These are phyloP conservation scores for Ispidina lecontei DNA, from an alignment of 2,797 vertebrate species.

Conservation along the genomic window DNA sequence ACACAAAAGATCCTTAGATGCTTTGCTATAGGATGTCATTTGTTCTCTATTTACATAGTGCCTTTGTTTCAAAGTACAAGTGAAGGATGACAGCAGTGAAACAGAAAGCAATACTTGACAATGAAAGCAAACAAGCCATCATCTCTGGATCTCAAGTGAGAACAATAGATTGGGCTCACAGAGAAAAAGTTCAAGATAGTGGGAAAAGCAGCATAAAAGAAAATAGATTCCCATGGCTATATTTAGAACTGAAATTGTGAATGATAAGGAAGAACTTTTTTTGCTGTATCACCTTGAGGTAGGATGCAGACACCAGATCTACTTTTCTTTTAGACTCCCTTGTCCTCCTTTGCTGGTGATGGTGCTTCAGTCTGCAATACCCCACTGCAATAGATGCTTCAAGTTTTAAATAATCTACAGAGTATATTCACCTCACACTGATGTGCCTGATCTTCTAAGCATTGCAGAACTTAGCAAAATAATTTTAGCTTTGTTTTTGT, in stretches of 20 bases:
- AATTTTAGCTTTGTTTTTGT: not conserved
- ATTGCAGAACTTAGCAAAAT: not conserved
- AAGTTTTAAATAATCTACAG: not conserved
- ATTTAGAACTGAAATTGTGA: not conserved
- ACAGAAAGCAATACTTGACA: constrained; percentile 29
- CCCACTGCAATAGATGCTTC: not conserved
- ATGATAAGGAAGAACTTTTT: not conserved
- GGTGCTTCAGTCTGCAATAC: not conserved
- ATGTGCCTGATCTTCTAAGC: not conserved
- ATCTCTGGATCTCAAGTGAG: constrained; percentile 5
- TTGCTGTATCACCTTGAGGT: not conserved
- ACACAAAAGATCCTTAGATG: constrained; percentile 14
- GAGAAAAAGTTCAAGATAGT: not conserved
- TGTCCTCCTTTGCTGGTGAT: not conserved
- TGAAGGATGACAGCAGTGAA: constrained; percentile 12
- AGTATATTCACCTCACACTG: not conserved
- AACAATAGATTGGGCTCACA: not conserved
- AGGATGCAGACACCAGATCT: not conserved
- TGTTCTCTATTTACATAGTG: constrained; percentile 30
- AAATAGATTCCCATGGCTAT: not conserved
- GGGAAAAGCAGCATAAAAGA: not conserved
- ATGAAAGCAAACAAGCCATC: constrained; percentile 50
- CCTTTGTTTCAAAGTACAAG: constrained; percentile 54
- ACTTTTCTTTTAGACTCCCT: not conserved
- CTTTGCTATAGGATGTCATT: not conserved